A percentile compares a stretch with the other conserved stretches of the same genome.
phyloP scores from a whole-genome alignment of 1,140 invertebrate genomes.

The Scaptomyza montana region DNA sequence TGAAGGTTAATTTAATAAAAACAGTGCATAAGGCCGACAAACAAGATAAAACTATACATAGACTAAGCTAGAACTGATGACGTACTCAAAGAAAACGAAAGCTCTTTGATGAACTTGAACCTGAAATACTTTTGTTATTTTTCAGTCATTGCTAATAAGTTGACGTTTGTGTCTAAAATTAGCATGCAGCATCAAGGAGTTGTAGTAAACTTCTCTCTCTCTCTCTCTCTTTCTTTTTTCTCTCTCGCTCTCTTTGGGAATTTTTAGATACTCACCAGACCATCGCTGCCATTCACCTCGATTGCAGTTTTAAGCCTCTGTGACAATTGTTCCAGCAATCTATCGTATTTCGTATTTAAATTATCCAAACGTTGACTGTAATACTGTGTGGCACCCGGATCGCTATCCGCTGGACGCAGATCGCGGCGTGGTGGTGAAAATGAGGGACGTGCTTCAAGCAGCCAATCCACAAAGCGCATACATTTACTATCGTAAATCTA shows the following conservation, averaged over 20 bases:
- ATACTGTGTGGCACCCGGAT: constrained; percentile 89
- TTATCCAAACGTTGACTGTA: constrained; percentile 91
- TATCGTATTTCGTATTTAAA: constrained; percentile 92
- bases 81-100: constrained; percentile 63
- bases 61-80: constrained; percentile 27
- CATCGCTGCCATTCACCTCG: constrained; percentile 83
- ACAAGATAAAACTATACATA: constrained; percentile 41
- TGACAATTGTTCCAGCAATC: constrained; percentile 89
- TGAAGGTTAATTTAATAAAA: constrained; percentile 80
- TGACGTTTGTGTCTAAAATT: constrained; percentile 43
- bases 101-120: constrained; percentile 67
- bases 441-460: constrained; percentile 87
- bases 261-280: constrained; percentile 86
- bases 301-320: constrained; percentile 85
- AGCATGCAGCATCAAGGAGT: constrained; percentile 48
- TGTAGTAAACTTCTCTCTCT: neutral
- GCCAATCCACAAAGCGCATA: constrained; percentile 93
- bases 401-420: constrained; percentile 73
- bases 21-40: constrained; percentile 28
- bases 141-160: constrained; percentile 30
- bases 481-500: constrained; percentile 91
- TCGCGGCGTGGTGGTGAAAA: constrained; percentile 83
- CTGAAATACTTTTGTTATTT: constrained; percentile 18
- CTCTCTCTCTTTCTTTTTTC: neutral
- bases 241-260: constrained; percentile 1